Base-by-base conservation (phyloP, 1,140 invertebrate genomes). In the Macrostomum lignano region DNA sequence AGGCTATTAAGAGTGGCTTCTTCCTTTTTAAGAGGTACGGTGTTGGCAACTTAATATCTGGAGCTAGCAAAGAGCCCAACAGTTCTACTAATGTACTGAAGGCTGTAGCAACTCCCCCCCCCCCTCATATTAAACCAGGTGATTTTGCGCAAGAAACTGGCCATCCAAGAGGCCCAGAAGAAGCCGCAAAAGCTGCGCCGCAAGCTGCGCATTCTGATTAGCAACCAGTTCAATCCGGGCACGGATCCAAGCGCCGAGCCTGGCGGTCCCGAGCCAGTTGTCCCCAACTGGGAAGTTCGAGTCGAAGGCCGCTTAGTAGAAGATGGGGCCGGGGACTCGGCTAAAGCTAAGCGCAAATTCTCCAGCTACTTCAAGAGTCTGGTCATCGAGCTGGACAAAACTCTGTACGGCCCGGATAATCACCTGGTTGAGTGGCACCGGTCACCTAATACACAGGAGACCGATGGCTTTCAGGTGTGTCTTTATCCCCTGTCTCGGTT, bases 381-480 rank as follows among this genome's bases (percentile, higher is more conserved):
- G 40, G 86, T 98, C 1, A 98, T 98, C 48, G 91, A 98, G 58
- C 54, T 98, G 43, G 91, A 98, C 52, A 96, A 94, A 55, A 84
- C 96, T 55, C 63, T 98, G 32, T 98, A 98, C 61, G 91, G 91
- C 1, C 88, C 91, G 13, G 91, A 98, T 54, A 98, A 98, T 62
- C 86, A 96, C 62, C 65, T 94, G 32, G 84, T 93, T n/a, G 84
- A 57, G 52, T 58, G 55, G 55, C 88, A 98, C 61, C 68, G 91
- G 47, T 94, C 84, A 1, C 68, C 81, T 17, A 84, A 76, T 35
- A 98, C 88, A 1, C 81, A 91, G 57, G 91, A 98, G 65, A 98
- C 91, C 15, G 91, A 98, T 61, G 91, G 91, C 1, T 98, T 98
- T 58, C 91, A 98, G 63, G n/a, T n/a, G n/a, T n/a, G n/a, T n/a